Base-by-base conservation (phyloP, 1,140 invertebrate genomes). In the Delia radicum region DNA sequence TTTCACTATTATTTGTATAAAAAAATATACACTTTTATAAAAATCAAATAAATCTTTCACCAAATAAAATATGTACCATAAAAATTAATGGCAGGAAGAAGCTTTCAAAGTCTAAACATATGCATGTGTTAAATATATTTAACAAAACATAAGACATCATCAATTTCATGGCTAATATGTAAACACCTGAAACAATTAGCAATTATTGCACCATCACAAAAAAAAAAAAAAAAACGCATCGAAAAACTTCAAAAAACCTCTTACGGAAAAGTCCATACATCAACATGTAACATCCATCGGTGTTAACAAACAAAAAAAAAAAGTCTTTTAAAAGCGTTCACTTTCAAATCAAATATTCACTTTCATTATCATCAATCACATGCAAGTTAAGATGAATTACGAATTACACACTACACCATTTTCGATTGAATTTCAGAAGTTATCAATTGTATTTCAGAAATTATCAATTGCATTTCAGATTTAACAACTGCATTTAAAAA, bases 291-390 rank as follows among this genome's bases (percentile, higher is more conserved):
- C 33, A 37, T 2, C 31, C 4, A 33, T 12, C 1, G 3, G 33
- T 10, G 13, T 1, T 10, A 55, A 55, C n/a, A 15, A 55, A 55
- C 48, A 21, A 55, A 5, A 55, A 48, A 2, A 55, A 55, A 24
- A 55, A 21, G n/a, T 21, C 18, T n/a, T n/a, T 21, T 21, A 55
- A 18, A 21, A 18, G 24, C 48, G 24, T 55, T 55, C 24, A 55
- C 48, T 55, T 55, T 55, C 48, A 55, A 55, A 55, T 55, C 48
- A 55, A 55, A 55, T 55, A 55, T 55, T 55, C 48, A 55, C 48
- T 55, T 55, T 55, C 48, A 55, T 55, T 55, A 55, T 55, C 48
- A 55, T 55, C 48, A 55, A 55, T 55, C 48, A 55, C 48, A 55
- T 55, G 48, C 48, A 55, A 55, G n/a, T 55, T 55, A 21, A 55